Evolutionary conservation across 2,797 vertebrate genomes (phyloP).

Genomic region (Emys orbicularis): DNA sequence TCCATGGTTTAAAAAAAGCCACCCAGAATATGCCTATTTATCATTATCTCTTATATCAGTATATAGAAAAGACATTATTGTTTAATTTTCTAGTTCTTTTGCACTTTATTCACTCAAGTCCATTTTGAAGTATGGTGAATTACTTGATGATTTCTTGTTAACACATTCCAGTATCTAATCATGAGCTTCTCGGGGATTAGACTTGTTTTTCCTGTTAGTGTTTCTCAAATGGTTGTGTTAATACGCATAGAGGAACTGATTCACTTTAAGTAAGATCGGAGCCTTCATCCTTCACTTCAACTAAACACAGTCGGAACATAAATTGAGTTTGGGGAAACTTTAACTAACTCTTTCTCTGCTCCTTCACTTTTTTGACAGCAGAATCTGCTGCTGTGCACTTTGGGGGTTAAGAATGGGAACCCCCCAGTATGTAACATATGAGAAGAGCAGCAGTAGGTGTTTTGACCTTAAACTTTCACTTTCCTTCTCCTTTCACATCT

Average conservation of each 20-base stretch:
- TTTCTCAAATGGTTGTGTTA: background rate
- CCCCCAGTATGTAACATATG: background rate
- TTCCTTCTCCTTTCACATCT: background rate
- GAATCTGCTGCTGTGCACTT: background rate
- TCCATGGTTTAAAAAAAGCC: conserved; percentile 72
- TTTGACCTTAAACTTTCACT: background rate
- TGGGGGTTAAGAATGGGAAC: background rate
- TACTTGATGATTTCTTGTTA: background rate
- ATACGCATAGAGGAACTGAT: background rate
- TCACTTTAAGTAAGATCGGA: background rate
- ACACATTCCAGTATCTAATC: background rate
- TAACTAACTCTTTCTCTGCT: background rate
- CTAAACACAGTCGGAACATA: background rate
- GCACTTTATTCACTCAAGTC: background rate
- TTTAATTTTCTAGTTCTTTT: conserved; percentile 5
- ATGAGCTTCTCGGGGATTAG: background rate
- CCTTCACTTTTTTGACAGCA: background rate
- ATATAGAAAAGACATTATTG: conserved; percentile 11
- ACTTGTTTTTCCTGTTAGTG: background rate
- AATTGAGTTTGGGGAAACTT: conserved; percentile 10
- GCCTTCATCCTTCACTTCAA: background rate
- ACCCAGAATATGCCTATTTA: conserved; percentile 37
- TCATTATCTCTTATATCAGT: conserved; percentile 15
- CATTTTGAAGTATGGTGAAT: background rate
- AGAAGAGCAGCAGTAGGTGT: background rate